A percentile compares a stretch with the other conserved stretches of the same genome.
These are phyloP conservation scores for Emydura subglobosa DNA, from an alignment of 2,113 vertebrate genomes.

Conservation along the genomic window DNA sequence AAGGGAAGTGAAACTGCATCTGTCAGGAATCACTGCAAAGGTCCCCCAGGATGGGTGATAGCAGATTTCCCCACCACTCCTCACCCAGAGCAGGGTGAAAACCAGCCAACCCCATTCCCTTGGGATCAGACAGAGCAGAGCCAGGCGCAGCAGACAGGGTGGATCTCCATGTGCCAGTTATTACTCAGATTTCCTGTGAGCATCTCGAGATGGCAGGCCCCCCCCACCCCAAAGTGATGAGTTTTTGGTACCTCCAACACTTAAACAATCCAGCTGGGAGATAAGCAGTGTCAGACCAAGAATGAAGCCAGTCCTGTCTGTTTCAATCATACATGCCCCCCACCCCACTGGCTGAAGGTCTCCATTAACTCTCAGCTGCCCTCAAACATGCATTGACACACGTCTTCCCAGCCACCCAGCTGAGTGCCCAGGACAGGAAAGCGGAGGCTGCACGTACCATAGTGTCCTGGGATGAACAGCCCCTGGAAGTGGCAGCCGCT, in stretches of 20 bases:
- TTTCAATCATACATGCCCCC: background rate
- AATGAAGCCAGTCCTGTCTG: background rate
- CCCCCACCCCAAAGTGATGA: background rate
- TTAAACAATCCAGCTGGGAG: background rate
- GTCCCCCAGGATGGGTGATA: background rate
- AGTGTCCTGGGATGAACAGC: background rate
- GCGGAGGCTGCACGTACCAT: slow-evolving; percentile 23
- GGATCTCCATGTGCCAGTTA: background rate
- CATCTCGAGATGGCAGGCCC: background rate
- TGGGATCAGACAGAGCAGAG: background rate
- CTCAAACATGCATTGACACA: accelerated
- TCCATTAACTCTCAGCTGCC: accelerated
- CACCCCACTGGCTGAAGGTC: accelerated
- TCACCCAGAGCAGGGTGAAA: background rate
- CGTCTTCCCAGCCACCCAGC: accelerated
- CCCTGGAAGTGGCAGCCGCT: background rate
- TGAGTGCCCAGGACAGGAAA: background rate
- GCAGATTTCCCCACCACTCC: background rate
- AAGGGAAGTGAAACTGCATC: background rate
- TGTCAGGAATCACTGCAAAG: accelerated
- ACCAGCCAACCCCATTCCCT: background rate
- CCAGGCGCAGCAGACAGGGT: background rate
- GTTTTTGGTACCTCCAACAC: background rate
- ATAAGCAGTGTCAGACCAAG: background rate
- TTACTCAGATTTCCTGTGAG: accelerated